Conservation (phyloP, 2,113 vertebrate species). For the Argyrosomus japonicus region DNA sequence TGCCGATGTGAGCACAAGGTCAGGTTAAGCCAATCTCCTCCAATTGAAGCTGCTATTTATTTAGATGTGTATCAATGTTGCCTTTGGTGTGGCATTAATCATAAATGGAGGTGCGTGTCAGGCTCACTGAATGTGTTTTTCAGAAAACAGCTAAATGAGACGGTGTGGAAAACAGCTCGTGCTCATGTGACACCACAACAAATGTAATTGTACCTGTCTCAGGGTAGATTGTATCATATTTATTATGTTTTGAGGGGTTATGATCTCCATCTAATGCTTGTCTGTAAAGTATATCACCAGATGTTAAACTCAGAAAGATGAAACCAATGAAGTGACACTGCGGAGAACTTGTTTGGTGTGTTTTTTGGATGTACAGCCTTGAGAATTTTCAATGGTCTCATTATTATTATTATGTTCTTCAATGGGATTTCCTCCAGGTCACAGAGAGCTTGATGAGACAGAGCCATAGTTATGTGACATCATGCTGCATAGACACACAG, state of each 20-base stretch:
- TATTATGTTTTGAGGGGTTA: conserved; percentile 1
- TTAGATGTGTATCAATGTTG: conserved; percentile 52
- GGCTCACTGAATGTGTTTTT: conserved; percentile 7
- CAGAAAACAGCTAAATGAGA: conserved; percentile 15
- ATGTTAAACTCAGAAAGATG: not conserved
- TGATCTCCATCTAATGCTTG: not conserved
- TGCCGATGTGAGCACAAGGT: not conserved
- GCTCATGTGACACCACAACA: conserved; percentile 1
- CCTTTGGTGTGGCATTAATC: conserved; percentile 54
- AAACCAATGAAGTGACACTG: not conserved
- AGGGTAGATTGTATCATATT: not conserved
- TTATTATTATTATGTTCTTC: conserved; percentile 1
- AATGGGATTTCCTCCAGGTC: conserved; percentile 39
- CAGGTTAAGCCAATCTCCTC: conserved; percentile 41
- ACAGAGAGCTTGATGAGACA: conserved; percentile 20
- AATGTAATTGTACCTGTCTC: not conserved
- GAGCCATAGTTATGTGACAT: conserved; percentile 30
- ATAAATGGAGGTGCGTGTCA: conserved; percentile 23
- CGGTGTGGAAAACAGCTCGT: not conserved
- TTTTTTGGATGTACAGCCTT: not conserved
- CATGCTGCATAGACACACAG: conserved; percentile 3
- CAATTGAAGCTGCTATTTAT: conserved; percentile 47
- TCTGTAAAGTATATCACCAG: not conserved
- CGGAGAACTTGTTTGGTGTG: not conserved
- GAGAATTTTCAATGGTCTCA: conserved; percentile 22